Evolutionary conservation across 2,113 vertebrate species (phyloP), one percentile per base, ranked within the genome.

Genomic region (Lepus timidus): DNA sequence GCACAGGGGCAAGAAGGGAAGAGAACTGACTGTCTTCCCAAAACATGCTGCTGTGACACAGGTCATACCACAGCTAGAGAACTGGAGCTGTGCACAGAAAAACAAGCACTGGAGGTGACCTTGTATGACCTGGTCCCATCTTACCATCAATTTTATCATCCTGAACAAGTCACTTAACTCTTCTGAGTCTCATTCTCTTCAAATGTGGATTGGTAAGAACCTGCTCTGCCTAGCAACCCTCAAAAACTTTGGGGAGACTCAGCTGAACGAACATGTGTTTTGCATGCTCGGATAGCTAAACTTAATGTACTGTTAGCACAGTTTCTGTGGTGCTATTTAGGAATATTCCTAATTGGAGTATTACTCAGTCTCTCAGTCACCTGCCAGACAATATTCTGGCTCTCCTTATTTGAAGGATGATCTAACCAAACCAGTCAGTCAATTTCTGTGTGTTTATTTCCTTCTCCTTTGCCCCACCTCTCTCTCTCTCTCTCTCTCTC

Each of bases 361-460:
- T 67, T 88, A 33, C 64, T 93, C n/a, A 88, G 19, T 29, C 22
- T 84, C 22, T 39, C 25, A 73, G 14, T 83, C 25, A 93, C 39
- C 78, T 81, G 20, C 64, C 27, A 81, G 22, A 17, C 49, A 86
- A 82, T 79, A 79, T 36, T n/a, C 39, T 87, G 81, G 79, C 13
- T 65, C 70, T 75, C 44, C 23, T 55, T 88, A 76, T 88, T 52
- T 81, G 39, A 91, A 95, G 51, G 51, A 85, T 76, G 33, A 95
- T 31, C 19, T 80, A 22, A 68, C 25, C 16, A 20, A 74, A 83
- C 8, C 19, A 75, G 55, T 70, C 12, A 44, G 39, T 52, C 84
- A 92, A 3, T 39, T 9, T 19, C 44, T 73, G 1, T 22, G 3
- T 44, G 22, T 62, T 23, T 23, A 20, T 23, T 14, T 31, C 55